Conservation (phyloP, 2,113 vertebrate genomes). For the Thryonomys swinderianus region DNA sequence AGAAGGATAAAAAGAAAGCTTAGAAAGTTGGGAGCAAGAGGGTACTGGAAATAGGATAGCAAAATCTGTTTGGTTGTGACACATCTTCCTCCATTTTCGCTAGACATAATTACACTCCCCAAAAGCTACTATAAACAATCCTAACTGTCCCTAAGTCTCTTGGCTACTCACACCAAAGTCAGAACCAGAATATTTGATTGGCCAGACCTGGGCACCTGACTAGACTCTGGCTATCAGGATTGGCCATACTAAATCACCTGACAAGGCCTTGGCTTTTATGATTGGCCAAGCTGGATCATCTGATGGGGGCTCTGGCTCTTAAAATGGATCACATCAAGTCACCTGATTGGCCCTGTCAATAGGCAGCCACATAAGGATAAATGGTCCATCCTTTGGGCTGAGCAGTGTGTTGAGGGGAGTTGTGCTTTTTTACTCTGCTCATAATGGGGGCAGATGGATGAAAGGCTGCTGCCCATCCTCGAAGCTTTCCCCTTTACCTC, state of each 20-base stretch:
- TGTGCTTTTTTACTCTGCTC: not conserved
- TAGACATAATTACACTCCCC: not conserved
- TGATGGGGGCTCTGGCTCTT: not conserved
- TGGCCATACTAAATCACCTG: not conserved
- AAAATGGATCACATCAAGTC: too few relatives aligned
- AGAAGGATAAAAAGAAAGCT: not conserved
- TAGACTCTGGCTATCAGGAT: not conserved
- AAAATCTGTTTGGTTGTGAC: not conserved
- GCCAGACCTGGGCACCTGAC: not conserved
- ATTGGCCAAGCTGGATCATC: not conserved
- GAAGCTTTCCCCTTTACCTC: not conserved
- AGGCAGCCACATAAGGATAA: not conserved
- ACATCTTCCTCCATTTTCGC: not conserved
- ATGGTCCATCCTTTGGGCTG: not conserved
- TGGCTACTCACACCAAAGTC: not conserved
- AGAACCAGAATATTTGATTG: not conserved
- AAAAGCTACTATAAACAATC: not conserved
- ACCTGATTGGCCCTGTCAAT: not conserved
- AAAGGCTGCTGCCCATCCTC: accelerated
- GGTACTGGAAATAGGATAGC: not conserved
- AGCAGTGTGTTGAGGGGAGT: not conserved
- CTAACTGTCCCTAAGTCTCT: not conserved
- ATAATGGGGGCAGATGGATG: accelerated
- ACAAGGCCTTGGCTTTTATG: not conserved
- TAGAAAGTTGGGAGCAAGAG: not conserved